These are phyloP conservation scores for Globia sparganii DNA, from an alignment of 2,888 invertebrate genomes.

Conservation along the genomic window DNA sequence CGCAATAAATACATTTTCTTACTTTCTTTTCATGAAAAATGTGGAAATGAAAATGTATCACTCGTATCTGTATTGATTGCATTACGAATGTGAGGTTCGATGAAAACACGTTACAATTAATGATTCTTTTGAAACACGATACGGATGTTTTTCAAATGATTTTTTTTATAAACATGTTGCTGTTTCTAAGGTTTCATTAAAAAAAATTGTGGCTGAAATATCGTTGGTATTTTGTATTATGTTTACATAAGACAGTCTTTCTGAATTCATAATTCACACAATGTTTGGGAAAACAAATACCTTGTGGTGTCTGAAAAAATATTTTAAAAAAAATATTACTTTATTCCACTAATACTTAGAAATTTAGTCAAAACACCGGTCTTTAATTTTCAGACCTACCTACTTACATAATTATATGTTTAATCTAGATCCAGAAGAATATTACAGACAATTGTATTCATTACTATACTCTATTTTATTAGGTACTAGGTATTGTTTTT, in stretches of 20 bases:
- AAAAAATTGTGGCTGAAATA: conserved; percentile 1
- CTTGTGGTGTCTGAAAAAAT: neutral
- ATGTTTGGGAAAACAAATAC: neutral
- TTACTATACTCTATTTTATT: neutral
- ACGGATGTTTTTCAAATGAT: neutral
- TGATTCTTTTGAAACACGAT: conserved; percentile 20
- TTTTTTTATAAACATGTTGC: neutral
- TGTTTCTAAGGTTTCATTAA: conserved; percentile 21
- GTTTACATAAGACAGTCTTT: neutral
- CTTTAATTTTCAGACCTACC: neutral
- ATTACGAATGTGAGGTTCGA: conserved; percentile 42
- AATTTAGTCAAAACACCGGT: neutral
- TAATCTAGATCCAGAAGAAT: neutral
- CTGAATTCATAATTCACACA: neutral
- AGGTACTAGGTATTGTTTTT: neutral
- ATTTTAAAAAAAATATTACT: neutral
- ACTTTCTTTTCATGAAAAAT: conserved; percentile 34
- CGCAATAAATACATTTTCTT: too few relatives aligned
- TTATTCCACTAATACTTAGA: neutral
- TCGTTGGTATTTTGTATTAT: neutral
- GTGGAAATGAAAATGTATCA: conserved; percentile 26
- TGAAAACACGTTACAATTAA: conserved; percentile 24
- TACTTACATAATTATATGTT: neutral
- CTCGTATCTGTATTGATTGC: conserved; percentile 26
- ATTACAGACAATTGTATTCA: neutral